Evolutionary conservation across 2,797 vertebrate genomes (phyloP).

Genomic region (Lepilemur septentrionalis): DNA sequence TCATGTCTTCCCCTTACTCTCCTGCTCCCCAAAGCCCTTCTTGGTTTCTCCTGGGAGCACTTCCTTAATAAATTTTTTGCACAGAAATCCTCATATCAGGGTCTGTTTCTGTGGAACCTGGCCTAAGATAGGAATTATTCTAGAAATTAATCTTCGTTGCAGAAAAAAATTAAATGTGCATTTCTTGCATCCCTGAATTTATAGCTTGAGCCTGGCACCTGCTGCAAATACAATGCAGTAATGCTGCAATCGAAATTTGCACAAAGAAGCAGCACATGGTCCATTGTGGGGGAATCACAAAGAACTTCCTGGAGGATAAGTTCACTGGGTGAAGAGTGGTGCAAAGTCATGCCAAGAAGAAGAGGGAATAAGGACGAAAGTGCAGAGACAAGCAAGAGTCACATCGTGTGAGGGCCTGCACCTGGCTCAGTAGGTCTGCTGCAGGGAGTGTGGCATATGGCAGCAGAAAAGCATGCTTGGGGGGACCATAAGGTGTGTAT

Average conservation of each 20-base stretch:
- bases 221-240: neutral
- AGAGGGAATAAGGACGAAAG: neutral
- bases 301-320: neutral
- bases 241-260: neutral
- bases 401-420: neutral
- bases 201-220: neutral
- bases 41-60: neutral
- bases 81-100: neutral
- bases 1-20: neutral
- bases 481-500: neutral
- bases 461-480: neutral
- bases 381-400: neutral
- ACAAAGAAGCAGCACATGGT: neutral
- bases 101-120: neutral
- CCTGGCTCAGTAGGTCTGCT: neutral
- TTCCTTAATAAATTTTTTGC: neutral
- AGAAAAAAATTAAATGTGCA: neutral
- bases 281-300: neutral
- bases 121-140: neutral
- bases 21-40: neutral
- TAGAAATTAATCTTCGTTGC: conserved; percentile 5
- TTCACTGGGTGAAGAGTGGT: neutral
- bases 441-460: neutral
- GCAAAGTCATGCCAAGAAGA: neutral
- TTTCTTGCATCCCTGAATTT: neutral